These are phyloP conservation scores for Chelonus formosanus DNA, from an alignment of 2,888 invertebrate genomes.

Conservation along the genomic window DNA sequence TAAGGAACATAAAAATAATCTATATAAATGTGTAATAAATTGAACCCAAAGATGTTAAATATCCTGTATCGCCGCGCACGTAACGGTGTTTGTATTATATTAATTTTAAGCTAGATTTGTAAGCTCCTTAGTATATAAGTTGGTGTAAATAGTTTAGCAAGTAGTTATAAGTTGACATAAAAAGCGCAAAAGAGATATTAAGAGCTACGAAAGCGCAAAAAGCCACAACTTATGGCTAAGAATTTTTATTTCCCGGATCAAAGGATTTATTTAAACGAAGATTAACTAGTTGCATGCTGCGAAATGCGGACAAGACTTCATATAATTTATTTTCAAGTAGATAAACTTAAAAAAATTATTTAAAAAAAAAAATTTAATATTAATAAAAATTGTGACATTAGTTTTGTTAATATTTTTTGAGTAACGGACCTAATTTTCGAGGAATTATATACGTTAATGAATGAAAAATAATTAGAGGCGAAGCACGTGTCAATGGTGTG, in stretches of 20 bases:
- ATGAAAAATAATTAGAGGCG: too few species aligned
- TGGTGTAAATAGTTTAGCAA: slow-evolving; percentile 61
- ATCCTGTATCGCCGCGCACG: slow-evolving; percentile 56
- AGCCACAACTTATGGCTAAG: slow-evolving; percentile 34
- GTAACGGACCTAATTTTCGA: slow-evolving; percentile 40
- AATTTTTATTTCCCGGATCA: slow-evolving; percentile 35
- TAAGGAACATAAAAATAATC: too few species aligned
- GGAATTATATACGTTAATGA: slow-evolving; percentile 27
- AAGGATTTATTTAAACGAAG: neutral
- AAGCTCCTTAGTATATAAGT: slow-evolving; percentile 56
- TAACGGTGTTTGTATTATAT: slow-evolving; percentile 62
- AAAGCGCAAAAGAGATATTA: too few species aligned
- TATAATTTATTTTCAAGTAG: too few species aligned
- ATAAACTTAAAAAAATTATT: too few species aligned
- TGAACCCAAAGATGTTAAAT: slow-evolving; percentile 65
- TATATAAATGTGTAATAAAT: slow-evolving; percentile 60
- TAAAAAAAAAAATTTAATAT: too few species aligned
- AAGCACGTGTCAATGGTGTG: slow-evolving; percentile 16
- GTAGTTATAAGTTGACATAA: slow-evolving; percentile 33
- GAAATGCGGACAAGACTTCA: slow-evolving; percentile 11
- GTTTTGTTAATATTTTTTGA: too few species aligned
- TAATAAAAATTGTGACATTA: too few species aligned
- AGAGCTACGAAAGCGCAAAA: too few species aligned
- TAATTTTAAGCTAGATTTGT: slow-evolving; percentile 59
- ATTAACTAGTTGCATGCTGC: slow-evolving; percentile 1